Conservation (phyloP, 2,888 invertebrate species). For the Enchytraeus crypticus region DNA sequence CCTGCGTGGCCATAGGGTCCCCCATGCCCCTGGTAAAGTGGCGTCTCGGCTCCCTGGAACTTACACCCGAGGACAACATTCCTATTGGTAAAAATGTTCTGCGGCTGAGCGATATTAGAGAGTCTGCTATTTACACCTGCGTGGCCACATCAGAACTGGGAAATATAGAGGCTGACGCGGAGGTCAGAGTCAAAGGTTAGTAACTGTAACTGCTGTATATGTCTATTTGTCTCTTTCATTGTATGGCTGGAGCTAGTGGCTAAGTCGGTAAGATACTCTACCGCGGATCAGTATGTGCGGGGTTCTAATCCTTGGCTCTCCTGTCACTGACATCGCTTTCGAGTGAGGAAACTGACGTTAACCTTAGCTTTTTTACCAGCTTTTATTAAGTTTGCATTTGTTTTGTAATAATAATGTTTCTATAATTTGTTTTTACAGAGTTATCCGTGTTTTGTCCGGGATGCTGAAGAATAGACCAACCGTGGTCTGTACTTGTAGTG, state of each 20-base stretch:
- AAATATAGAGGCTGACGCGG: conserved; percentile 74
- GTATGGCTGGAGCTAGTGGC: no score
- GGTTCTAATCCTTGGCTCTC: no score
- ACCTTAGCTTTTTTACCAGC: no score
- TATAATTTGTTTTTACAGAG: background rate
- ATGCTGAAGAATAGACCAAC: no score
- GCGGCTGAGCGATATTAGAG: conserved; percentile 72
- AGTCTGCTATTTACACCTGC: conserved; percentile 93
- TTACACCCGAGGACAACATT: conserved; percentile 62
- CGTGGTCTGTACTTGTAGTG: no score
- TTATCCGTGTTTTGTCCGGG: no score
- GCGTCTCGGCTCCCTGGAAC: conserved; percentile 54
- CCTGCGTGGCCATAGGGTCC: conserved; percentile 92
- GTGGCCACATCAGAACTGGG: conserved; percentile 91
- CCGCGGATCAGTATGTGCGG: no score
- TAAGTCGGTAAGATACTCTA: no score
- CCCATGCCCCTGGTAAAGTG: conserved; percentile 91
- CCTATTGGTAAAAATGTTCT: conserved; percentile 69
- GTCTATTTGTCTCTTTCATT: no score
- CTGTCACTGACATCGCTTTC: no score
- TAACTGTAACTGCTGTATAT: background rate
- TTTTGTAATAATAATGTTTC: background rate
- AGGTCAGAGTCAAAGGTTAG: conserved; percentile 84
- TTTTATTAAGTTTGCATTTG: no score
- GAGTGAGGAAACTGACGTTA: no score